Conservation (phyloP, 2,888 invertebrate species). For the Ferrisia virgata region DNA sequence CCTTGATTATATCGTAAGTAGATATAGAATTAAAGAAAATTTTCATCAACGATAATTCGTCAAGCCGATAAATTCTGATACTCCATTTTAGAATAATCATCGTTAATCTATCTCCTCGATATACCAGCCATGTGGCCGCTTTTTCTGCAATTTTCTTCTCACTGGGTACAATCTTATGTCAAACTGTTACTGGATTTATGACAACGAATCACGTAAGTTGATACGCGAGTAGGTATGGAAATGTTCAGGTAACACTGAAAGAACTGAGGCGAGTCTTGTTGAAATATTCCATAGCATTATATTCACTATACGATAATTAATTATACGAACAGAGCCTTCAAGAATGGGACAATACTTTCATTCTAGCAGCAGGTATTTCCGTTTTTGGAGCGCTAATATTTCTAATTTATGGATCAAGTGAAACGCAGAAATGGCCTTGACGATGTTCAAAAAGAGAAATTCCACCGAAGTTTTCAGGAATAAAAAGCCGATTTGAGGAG, state of each 20-base stretch:
- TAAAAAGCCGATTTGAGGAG: too few species aligned
- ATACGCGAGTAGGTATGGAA: too few species aligned
- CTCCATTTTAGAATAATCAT: neutral
- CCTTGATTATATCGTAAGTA: neutral
- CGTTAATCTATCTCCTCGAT: neutral
- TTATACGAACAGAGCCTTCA: neutral
- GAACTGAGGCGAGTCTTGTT: too few species aligned
- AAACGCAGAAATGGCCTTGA: neutral
- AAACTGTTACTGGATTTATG: neutral
- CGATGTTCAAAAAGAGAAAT: too few species aligned
- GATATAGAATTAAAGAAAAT: neutral
- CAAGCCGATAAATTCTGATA: neutral
- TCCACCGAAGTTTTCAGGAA: too few species aligned
- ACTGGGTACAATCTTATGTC: neutral
- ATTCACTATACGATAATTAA: too few species aligned
- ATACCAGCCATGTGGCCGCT: neutral
- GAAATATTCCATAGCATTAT: too few species aligned
- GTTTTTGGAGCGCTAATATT: neutral
- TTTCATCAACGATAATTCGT: neutral
- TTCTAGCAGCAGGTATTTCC: neutral
- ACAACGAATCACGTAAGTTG: neutral
- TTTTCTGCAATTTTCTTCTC: neutral
- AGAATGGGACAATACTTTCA: neutral
- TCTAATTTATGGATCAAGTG: neutral
- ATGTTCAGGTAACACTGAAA: too few species aligned